Evolutionary conservation across 2,797 vertebrate genomes (phyloP), one percentile per base, ranked within the genome.

Genomic region (Sebastes umbrosus): DNA sequence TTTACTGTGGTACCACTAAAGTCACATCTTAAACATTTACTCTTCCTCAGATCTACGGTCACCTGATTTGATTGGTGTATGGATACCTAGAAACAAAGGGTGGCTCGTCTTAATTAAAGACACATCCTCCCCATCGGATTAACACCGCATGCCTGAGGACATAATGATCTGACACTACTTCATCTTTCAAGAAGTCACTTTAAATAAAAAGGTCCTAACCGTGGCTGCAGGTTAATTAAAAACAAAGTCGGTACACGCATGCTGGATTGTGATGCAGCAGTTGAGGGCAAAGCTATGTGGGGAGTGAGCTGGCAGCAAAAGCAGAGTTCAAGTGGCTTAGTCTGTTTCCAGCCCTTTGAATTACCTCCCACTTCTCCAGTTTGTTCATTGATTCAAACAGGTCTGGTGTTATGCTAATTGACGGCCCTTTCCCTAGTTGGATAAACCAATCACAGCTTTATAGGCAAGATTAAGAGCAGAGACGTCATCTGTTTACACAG

Each of bases 351-450:
- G 20, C 10, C n/a, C n/a, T 11, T 9, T 54, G 52, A 22, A 54
- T 54, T 54, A 22, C 10, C 18, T 0, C 0, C 52, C 52, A 10
- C 52, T 0, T 54, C 20, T 54, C 52, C 4, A 22, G n/a, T 10
- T 54, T 11, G 9, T 22, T 54, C 20, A 22, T n/a, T 5, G 52
- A 22, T 54, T 54, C 46, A 54, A 54, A 22, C 52, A 54, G 52
- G 10, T 54, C 52, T 54, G 52, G 20, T n/a, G 52, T 54, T 22
- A 54, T 54, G 52, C 52, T 50, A 20, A 50, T 50, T 50, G 46
- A 50, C 4, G 4, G 46, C 18, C 46, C 46, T 54, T 12, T 1
- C 52, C 52, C 52, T 54, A 10, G n/a, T 54, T 54, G 9, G 52
- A 22, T 1, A 54, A n/a, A n/a, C 50, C 39, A 10, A n/a, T 20